Base-by-base conservation (phyloP, 2,797 vertebrate genomes). In the Cynodonichthys magdalenae region DNA sequence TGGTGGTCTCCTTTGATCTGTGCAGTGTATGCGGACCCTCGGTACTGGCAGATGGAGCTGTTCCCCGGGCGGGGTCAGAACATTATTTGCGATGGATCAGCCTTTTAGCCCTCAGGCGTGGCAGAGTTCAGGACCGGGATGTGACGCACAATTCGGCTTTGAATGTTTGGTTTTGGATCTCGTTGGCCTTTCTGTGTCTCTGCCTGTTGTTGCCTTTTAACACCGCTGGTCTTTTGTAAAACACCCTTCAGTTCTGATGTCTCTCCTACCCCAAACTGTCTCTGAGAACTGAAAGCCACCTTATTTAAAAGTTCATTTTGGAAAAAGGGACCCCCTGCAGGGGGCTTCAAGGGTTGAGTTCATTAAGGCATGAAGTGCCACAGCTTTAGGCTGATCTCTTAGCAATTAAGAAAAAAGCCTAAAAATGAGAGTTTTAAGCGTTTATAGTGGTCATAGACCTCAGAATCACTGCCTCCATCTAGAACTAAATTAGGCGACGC, bases 31-130 rank as follows among this genome's bases (percentile, higher is more conserved):
- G 92, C 93, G 0, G 93, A 94, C 74, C 88, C 92, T 3, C 90
- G 82, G 6, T 93, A 89, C 85, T 94, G 93, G 93, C 87, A 92
- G 78, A 90, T 93, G 90, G 92, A 93, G 81, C 85, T 93, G 42
- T 92, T 93, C 58, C 92, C 93, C 0, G 90, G 90, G 6, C 82
- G 70, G 56, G 92, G 84, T 18, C 92, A 93, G 80, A 92, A 91
- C 77, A 86, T 93, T 44, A 80, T 92, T 72, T 94, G 93, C 54
- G 93, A 93, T 1, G 92, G 92, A 1, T 90, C 92, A 0, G 69
- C 88, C 31, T 90, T 89, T 56, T 93, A 83, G 82, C 24, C 50
- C 46, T 15, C 29, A 27, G 59, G 15, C 1, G 34, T 1, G 0
- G 12, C 4, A 7, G 48, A 64, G 64, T 18, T 59, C 63, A 59